These are phyloP conservation scores for Lordiphosa mommai DNA, from an alignment of 1,140 invertebrate species.

Conservation along the genomic window DNA sequence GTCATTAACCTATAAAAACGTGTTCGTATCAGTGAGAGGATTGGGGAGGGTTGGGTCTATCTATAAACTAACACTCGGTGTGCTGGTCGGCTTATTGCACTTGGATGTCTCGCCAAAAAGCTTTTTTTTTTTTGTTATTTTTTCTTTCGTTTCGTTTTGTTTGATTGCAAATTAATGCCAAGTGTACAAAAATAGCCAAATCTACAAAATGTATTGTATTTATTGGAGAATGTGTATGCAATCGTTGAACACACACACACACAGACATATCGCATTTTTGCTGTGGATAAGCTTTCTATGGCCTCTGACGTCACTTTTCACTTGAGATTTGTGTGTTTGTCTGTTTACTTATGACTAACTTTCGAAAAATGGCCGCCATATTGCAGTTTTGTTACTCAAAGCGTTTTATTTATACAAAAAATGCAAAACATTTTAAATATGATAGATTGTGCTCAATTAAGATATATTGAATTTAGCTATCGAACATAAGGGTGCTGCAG, in stretches of 20 bases:
- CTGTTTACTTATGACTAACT: no score
- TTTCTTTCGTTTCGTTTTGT: slow-evolving; percentile 38
- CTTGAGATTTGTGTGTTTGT: no score
- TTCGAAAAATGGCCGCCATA: no score
- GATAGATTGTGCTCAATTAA: no score
- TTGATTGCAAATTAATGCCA: slow-evolving; percentile 50
- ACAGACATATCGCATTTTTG: slow-evolving; percentile 8
- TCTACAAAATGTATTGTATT: not conserved
- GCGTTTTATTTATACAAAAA: no score
- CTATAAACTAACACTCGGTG: slow-evolving; percentile 26
- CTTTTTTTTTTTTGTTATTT: not conserved
- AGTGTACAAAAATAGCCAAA: slow-evolving; percentile 59
- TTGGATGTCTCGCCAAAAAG: slow-evolving; percentile 18
- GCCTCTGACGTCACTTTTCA: slow-evolving; percentile 6
- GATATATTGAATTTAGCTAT: no score
- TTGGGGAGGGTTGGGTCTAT: not conserved
- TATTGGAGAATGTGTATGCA: slow-evolving; percentile 20
- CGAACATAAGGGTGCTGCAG: no score
- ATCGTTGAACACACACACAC: slow-evolving; percentile 11
- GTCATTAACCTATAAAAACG: slow-evolving; percentile 76
- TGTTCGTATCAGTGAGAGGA: slow-evolving; percentile 24
- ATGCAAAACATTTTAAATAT: no score
- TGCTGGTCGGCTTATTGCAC: slow-evolving; percentile 43
- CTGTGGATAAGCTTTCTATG: not conserved
- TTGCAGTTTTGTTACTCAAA: slow-evolving; percentile 9